Evolutionary conservation across 2,888 invertebrate genomes (phyloP), one percentile per base, ranked within the genome.

Genomic region (Pollenia amentaria): DNA sequence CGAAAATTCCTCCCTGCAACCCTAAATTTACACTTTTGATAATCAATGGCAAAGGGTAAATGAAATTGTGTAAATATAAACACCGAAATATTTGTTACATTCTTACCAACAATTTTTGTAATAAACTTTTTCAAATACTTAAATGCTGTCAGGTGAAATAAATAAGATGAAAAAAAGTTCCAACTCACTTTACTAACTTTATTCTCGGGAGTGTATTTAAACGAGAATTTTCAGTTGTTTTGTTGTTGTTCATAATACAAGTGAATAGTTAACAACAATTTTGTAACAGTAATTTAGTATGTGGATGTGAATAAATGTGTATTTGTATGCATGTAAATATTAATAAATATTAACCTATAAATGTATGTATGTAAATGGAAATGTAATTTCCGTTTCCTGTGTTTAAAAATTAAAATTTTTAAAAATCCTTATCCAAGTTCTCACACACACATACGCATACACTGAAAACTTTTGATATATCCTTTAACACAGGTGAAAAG

Each of bases 231-330:
- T 8, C 8, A 3, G 51, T 18, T 44, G 65, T 9, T 55, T 16
- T 67, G 42, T 21, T 78, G 57, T 40, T 78, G 48, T 46, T 62
- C 9, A 9, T 48, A 55, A 51, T 14, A 40, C 51, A 38, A 70
- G 40, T 69, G 60, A 64, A 77, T 65, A 64, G 65, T 76, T 76
- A 65, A 55, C 64, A 75, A 64, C 62, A 75, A 72, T 72, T 72
- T 44, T 55, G 48, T 73, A 40, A 29, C 29, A 29, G 29, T 29
- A 29, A 6, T 16, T 42, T 46, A 29, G 21, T 60, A 38, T 51
- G 62, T 60, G 55, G 48, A 57, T 18, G 8, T 48, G 57, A 12
- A 18, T 21, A 53, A 42, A 21, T 80, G 42, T 48, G 65, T 55
- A 11, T 55, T 14, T 64, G n/a, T 14, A 12, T 53, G n/a, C 10